Base-by-base conservation (phyloP, 2,113 vertebrate genomes). In the Ageneiosus marmoratus region DNA sequence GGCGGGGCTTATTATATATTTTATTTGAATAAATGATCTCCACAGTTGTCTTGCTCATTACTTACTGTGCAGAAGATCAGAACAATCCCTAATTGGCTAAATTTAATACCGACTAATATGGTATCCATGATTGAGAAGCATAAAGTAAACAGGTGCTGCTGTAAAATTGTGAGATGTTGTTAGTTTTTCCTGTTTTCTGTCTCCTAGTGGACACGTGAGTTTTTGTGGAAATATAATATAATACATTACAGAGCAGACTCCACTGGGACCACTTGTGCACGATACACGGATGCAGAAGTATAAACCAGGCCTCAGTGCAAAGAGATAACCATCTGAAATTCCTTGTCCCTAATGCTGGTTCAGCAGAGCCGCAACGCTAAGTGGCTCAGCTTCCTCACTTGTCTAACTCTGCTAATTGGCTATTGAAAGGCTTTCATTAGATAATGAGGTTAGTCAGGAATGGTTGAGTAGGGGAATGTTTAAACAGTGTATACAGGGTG, bases 371-470 rank as follows among this genome's bases (percentile, higher is more conserved):
- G 62, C 58, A 77, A 22, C 16, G 55, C 34, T 27, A 34, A 15
- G n/a, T 60, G 22, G 5, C 22, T 77, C 56, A 48, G 77, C 37
- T 29, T 46, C 29, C 16, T 81, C 69, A 9, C 22, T 70, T 11
- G 1, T 18, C 32, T 70, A 44, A 69, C 32, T 24, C 60, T 8
- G 53, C 65, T 81, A 81, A 81, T 60, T 58, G 50, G 24, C 51
- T 48, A 16, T 58, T 32, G n/a, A 78, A 79, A 65, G 34, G 15
- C 32, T 55, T 37, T 81, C 67, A 76, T 76, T 76, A 55, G 29
- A 27, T 76, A 76, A 55, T 34, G 50, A 76, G 27, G 73, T 76
- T 76, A 76, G 18, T 24, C 73, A 76, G 73, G 48, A 80, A 70
- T 80, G 56, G 55, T 46, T 32, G 37, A 63, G 37, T 62, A 41